phyloP scores from a whole-genome alignment of 2,113 vertebrate species.

The Solea senegalensis region DNA sequence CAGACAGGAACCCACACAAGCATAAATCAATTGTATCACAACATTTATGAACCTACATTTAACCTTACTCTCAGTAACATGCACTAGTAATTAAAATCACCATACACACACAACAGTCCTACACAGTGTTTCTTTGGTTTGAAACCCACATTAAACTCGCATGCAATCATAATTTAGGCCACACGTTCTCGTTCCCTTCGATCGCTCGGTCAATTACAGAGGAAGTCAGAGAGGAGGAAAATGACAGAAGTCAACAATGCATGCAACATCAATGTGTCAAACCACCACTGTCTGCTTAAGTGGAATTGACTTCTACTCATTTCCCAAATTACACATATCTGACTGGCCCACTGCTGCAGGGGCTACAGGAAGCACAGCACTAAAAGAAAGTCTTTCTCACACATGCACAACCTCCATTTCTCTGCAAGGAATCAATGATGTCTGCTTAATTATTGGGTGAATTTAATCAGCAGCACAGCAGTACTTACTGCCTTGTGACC shows the following conservation, averaged over 20 bases:
- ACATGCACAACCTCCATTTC: constrained; percentile 59
- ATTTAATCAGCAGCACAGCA: constrained; percentile 81
- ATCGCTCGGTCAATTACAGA: constrained; percentile 72
- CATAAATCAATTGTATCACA: not conserved
- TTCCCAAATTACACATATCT: constrained; percentile 82
- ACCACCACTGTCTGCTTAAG: constrained; percentile 71
- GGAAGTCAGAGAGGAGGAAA: constrained; percentile 61
- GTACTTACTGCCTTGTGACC: constrained; percentile 80
- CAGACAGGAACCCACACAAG: constrained; percentile 26
- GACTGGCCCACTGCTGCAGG: constrained; percentile 81
- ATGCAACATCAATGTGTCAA: constrained; percentile 73
- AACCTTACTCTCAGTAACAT: not conserved
- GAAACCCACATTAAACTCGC: constrained; percentile 34
- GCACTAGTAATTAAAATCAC: not conserved
- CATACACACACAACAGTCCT: not conserved
- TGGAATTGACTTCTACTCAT: constrained; percentile 80
- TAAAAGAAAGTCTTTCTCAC: constrained; percentile 25
- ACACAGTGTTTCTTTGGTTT: constrained; percentile 27
- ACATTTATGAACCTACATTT: constrained; percentile 17
- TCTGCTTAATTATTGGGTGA: constrained; percentile 85
- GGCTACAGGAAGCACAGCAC: constrained; percentile 71
- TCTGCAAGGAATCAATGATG: constrained; percentile 82
- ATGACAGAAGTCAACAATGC: constrained; percentile 64
- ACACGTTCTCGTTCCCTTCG: constrained; percentile 45
- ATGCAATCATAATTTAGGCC: constrained; percentile 51